These are phyloP conservation scores for Ostrea edulis DNA, from an alignment of 1,140 invertebrate species.

Conservation along the genomic window DNA sequence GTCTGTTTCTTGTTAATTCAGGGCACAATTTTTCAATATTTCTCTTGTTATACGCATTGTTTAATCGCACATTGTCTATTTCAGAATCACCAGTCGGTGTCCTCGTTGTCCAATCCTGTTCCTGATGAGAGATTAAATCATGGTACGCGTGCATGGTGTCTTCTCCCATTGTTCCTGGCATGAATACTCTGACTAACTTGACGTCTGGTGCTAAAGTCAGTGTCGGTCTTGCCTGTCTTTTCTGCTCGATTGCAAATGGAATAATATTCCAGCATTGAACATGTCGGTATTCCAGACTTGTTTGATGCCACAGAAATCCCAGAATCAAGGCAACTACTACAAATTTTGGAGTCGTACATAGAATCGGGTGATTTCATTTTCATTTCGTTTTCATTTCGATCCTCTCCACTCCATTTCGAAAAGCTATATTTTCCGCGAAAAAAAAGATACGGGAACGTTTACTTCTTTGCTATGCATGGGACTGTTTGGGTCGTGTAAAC, in stretches of 20 bases:
- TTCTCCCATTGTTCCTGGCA: neutral
- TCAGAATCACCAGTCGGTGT: neutral
- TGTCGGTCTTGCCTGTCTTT: neutral
- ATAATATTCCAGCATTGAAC: neutral
- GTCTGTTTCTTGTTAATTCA: neutral
- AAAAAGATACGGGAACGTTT: neutral
- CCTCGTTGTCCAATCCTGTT: neutral
- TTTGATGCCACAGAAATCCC: slow-evolving; percentile 46
- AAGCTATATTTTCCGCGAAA: neutral
- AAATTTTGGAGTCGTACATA: neutral
- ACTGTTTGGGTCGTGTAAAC: slow-evolving; percentile 43
- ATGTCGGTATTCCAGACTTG: neutral
- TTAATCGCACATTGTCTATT: neutral
- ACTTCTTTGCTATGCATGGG: slow-evolving; percentile 48
- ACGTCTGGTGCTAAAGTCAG: neutral
- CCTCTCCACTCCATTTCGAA: neutral
- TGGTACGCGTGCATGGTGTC: neutral
- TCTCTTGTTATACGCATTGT: neutral
- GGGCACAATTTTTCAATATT: neutral
- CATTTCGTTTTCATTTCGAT: neutral
- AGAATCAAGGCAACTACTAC: slow-evolving; percentile 26
- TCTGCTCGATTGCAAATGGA: neutral
- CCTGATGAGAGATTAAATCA: neutral
- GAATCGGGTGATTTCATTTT: neutral
- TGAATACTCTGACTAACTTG: neutral